Evolutionary conservation across 1,140 invertebrate species (phyloP), one percentile per base, ranked within the genome.

Genomic region (Neoseiulus cucumeris): DNA sequence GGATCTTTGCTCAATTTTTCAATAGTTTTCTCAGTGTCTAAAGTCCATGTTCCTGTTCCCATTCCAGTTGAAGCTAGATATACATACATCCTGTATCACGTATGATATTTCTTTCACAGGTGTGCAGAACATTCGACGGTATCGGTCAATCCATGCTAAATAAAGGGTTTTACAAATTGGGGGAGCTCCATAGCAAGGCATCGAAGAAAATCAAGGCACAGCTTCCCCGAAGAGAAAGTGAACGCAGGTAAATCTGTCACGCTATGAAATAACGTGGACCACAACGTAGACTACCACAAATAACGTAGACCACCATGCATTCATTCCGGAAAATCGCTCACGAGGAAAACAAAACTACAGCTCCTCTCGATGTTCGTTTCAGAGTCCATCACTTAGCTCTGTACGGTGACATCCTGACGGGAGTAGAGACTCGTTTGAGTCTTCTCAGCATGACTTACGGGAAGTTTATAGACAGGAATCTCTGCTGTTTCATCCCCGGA

Each of bases 401-500:
- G 44, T 88, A 93, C 76, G 86, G 84, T 69, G 89, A 93, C 72
- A 88, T 93, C 64, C 77, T 94, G 18, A 87, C 86, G 25, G 89
- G 87, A 0, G 84, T 94, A 51, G 90, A 93, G 76, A 93, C 90
- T 0, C 78, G 91, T 25, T 82, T 94, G 25, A 91, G 88, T 0
- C 87, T 93, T 82, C 79, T 93, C 4, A 85, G 84, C 7, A 93
- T 93, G 89, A 92, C 90, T 0, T 94, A 88, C 73, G 83, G 82
- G 41, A 91, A 90, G 76, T 90, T 86, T 71, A 85, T 91, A 17
- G 86, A 89, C 67, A 76, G 80, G 64, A 82, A 84, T 66, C 73
- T 89, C 5, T 91, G 89, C 72, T 93, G 89, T 73, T 95, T 95
- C 72, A 91, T 93, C 72, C 90, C 91, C 17, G 91, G 91, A 67